phyloP scores from a whole-genome alignment of 1,140 invertebrate genomes.

The Saxidomus purpurata region DNA sequence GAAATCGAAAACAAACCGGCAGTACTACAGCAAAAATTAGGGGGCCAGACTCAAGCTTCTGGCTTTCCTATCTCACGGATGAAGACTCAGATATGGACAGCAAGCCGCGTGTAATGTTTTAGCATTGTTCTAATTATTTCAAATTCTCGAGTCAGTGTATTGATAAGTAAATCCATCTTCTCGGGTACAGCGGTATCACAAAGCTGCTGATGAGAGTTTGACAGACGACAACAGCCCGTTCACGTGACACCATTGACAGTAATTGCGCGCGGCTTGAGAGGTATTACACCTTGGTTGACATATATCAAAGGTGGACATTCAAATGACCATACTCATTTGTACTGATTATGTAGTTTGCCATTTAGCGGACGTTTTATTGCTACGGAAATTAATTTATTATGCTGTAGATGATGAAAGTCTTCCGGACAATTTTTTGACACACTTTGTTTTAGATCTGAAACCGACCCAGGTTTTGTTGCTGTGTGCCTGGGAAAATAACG shows the following conservation, averaged over 20 bases:
- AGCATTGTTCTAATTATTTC: no score
- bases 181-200: background rate
- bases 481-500: background rate
- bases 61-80: no score
- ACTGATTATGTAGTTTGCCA: slow-evolving; percentile 39
- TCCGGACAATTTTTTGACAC: slow-evolving; percentile 7
- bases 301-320: slow-evolving; percentile 46
- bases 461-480: background rate
- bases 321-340: slow-evolving; percentile 42
- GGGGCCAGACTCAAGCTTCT: no score
- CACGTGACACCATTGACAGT: slow-evolving; percentile 37
- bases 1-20: no score
- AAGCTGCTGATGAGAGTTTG: background rate
- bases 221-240: background rate
- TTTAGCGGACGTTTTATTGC: slow-evolving; percentile 39
- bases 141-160: no score
- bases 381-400: slow-evolving; percentile 44
- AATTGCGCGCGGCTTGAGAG: slow-evolving; percentile 32
- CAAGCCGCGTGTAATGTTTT: no score
- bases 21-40: no score
- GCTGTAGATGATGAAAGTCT: background rate
- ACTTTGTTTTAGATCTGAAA: slow-evolving; percentile 19
- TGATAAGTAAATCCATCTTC: no score
- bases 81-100: no score
- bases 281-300: slow-evolving; percentile 37